A percentile compares a stretch with the other conserved stretches of the same genome.
phyloP scores from a whole-genome alignment of 2,113 vertebrate genomes.

The Chloroceryle aenea region DNA sequence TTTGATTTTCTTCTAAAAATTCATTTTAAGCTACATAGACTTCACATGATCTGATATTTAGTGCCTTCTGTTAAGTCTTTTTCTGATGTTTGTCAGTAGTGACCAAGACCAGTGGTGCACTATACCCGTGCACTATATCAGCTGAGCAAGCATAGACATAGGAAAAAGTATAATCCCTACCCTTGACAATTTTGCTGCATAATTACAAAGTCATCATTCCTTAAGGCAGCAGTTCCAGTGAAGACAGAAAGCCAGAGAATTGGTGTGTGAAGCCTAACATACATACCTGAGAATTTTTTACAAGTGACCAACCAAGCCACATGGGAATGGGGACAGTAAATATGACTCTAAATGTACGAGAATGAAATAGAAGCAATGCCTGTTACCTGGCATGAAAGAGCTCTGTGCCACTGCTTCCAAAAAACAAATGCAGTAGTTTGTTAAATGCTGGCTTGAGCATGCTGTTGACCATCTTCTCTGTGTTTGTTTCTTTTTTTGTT shows the following conservation, averaged over 20 bases:
- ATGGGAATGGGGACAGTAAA: neutral
- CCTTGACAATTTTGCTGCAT: neutral
- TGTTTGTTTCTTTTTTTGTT: neutral
- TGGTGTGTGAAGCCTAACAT: neutral
- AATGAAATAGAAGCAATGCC: neutral
- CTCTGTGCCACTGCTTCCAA: neutral
- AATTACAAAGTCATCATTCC: neutral
- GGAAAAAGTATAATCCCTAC: neutral
- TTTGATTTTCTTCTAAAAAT: too few relatives aligned
- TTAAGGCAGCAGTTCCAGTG: neutral
- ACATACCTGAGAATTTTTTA: neutral
- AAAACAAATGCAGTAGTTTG: neutral
- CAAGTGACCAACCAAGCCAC: neutral
- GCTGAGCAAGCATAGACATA: fast-evolving
- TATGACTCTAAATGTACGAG: neutral
- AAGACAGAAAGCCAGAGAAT: neutral
- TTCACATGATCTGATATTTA: neutral
- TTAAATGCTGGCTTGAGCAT: neutral
- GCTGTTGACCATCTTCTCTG: neutral
- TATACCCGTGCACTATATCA: too few relatives aligned
- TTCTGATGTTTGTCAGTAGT: neutral
- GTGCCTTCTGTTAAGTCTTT: neutral
- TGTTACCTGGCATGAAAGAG: neutral
- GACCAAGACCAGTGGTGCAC: neutral
- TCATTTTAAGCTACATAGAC: neutral